A percentile compares a stretch with the other conserved stretches of the same genome.
These are phyloP conservation scores for Bothrops jararaca DNA, from an alignment of 2,113 vertebrate species.

Conservation along the genomic window DNA sequence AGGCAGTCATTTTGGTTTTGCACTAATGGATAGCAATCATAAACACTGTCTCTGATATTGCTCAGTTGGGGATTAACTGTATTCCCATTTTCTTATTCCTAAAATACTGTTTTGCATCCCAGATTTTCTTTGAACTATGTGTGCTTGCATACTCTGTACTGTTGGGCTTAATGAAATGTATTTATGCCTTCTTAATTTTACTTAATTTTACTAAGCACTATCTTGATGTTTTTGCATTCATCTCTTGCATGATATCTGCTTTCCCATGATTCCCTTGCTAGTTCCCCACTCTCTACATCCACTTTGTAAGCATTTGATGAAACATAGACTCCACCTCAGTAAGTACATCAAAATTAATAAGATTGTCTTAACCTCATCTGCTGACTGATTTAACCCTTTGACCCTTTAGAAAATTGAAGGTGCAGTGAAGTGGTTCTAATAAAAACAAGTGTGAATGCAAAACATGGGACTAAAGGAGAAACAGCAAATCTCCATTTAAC, in stretches of 20 bases:
- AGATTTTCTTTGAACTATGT: background rate
- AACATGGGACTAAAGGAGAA: background rate
- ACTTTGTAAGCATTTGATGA: rapidly evolving
- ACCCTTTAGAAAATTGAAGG: background rate
- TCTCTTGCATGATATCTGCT: background rate
- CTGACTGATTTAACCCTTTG: conserved; percentile 13
- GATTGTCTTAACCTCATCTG: conserved; percentile 1
- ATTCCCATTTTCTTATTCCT: background rate
- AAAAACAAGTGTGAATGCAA: background rate
- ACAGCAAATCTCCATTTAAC: background rate
- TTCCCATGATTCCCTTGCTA: background rate
- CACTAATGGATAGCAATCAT: background rate
- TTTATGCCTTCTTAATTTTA: no score
- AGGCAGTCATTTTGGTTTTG: background rate
- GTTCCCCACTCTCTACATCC: background rate
- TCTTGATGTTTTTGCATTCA: background rate
- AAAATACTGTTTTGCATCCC: background rate
- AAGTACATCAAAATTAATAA: conserved; percentile 6
- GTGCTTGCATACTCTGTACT: background rate
- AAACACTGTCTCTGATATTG: background rate
- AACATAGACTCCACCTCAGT: background rate
- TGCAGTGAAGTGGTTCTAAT: background rate
- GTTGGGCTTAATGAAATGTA: background rate
- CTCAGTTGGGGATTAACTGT: background rate
- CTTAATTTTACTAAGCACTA: background rate